Base-by-base conservation (phyloP, 1,140 invertebrate species). In the Danaus melanippus region DNA sequence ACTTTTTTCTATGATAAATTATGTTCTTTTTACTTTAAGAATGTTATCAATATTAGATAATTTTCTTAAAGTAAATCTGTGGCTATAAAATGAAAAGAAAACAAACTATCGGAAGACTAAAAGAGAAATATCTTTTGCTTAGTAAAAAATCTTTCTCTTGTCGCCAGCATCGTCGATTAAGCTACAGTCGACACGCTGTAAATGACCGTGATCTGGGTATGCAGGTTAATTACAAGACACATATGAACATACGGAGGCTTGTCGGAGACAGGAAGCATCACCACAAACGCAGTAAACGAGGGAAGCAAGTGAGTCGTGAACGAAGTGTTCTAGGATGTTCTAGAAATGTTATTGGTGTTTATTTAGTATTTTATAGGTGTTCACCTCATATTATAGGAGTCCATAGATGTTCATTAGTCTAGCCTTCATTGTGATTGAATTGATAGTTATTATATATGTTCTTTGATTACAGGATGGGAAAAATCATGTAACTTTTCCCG, bases 151-250 rank as follows among this genome's bases (percentile, higher is more conserved):
- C 21, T 32, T 32, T 32, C 21, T 32, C 9, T 54, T 42, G n/a
- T 56, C 53, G 47, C 10, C 88, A 97, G 94, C 94, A 96, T 85
- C 93, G 95, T 52, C 91, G 94, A 58, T 87, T 96, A 57, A 96
- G 94, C 86, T 97, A 97, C 88, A 97, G 95, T 76, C 90, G 95
- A 58, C 95, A 96, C 80, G 94, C 95, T 50, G 94, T 97, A 44
- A 92, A 96, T 75, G 96, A 97, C 79, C 90, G 92, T 45, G 95
- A 97, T 84, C 87, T 97, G 61, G 92, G 92, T 42, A 95, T 93
- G 15, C 92, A 93, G 87, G 93, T 97, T 70, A 96, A 96, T 87
- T 97, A 97, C 83, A 93, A 93, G 78, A 95, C 95, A 85, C 94
- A 96, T 84, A 93, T 96, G 91, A 96, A 97, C 74, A 95, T 97